phyloP scores from a whole-genome alignment of 1,140 invertebrate genomes.

The Conus ventricosus region DNA sequence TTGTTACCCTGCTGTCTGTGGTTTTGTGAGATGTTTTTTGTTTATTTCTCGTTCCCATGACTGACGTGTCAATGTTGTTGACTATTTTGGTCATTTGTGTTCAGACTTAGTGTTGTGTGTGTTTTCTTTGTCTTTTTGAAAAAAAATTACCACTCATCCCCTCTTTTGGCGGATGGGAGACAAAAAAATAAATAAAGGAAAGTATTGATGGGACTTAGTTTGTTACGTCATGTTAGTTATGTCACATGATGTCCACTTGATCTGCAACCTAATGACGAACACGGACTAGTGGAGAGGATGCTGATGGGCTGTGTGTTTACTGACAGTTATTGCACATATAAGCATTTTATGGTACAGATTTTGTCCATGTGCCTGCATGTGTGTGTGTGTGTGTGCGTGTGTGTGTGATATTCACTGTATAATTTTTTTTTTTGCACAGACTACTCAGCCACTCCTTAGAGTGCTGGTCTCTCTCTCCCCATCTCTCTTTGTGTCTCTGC shows the following conservation, averaged over 20 bases:
- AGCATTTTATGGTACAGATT: too few relatives aligned
- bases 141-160: neutral
- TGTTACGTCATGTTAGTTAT: neutral
- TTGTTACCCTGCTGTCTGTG: neutral
- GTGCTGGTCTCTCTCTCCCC: too few relatives aligned
- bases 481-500: too few relatives aligned
- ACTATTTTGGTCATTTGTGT: neutral
- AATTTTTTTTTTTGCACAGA: too few relatives aligned
- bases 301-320: too few relatives aligned
- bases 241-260: neutral
- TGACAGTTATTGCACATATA: too few relatives aligned
- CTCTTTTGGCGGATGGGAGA: neutral
- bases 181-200: neutral
- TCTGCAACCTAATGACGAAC: neutral
- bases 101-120: neutral
- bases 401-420: too few relatives aligned
- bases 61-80: neutral
- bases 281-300: neutral
- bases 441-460: too few relatives aligned
- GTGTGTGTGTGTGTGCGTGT: too few relatives aligned
- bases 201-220: constrained; percentile 1
- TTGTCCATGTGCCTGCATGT: too few relatives aligned
- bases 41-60: neutral
- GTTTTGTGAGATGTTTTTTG: neutral
- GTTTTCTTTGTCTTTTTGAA: neutral